Evolutionary conservation across 1,140 invertebrate genomes (phyloP), one percentile per base, ranked within the genome.

Genomic region (Grapholita molesta): DNA sequence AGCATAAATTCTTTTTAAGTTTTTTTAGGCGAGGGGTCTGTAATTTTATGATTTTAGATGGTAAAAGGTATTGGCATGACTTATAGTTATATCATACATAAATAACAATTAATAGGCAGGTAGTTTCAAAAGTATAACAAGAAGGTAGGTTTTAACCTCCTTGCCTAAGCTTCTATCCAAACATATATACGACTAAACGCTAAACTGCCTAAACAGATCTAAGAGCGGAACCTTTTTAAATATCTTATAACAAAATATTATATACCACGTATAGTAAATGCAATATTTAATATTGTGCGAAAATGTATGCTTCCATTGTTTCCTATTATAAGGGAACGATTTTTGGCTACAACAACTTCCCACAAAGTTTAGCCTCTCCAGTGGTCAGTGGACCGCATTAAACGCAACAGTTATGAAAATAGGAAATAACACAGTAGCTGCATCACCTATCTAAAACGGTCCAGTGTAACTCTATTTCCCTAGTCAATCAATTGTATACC

Each of bases 391-490:
- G 74, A 75, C 85, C 83, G 77, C 82, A 89, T 69, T 79, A 80
- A 85, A 83, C 61, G 77, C 76, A 81, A 80, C 81, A 84, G 84
- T 90, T 89, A 85, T 82, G 83, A 87, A 87, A 85, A 75, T 82
- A 84, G 78, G 82, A 85, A 68, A 82, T 71, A 67, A 84, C 83
- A 88, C 83, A 84, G 73, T 81, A 78, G 73, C 77, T 67, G 74
- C 79, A 84, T 84, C 80, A 79, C 85, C 65, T 70, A 75, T 69
- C 75, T 82, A 80, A 78, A n/a, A n/a, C n/a, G n/a, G 8, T 48
- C 6, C 8, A 9, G 6, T 9, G 42, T 21, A 48, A 48, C 42
- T 15, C 42, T 21, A 21, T 21, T 21, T 6, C 7, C 18, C 0
- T 3, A 48, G 8, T 8, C n/a, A 9, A 6, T 8, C 2, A 7